Base-by-base conservation (phyloP, 1,140 invertebrate species). In the Rhynchophorus ferrugineus region DNA sequence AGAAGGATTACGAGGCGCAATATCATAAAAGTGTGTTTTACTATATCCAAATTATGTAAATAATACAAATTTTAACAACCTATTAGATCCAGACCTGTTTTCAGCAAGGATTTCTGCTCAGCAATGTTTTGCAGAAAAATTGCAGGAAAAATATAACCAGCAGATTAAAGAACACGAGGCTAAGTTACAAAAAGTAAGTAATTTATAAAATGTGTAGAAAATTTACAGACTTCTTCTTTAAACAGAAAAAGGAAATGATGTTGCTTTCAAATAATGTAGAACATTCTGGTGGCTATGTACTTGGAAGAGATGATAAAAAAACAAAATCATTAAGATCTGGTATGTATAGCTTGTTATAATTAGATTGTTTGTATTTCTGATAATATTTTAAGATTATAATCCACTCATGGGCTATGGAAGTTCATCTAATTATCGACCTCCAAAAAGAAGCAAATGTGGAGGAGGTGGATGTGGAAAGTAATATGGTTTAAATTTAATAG, bases 401-500 rank as follows among this genome's bases (percentile, higher is more conserved):
- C 73, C 73, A 20, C 58, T 76, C 42, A 74, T 71, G 71, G 73
- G 73, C n/a, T 58, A 62, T 45, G 60, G 59, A 44, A 61, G 60
- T 49, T 61, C 62, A 11, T 59, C 57, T 16, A 60, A 68, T 43
- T 76, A 76, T 56, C 61, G 70, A 35, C 69, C 74, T 33, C 69
- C 69, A 6, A 72, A 71, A 58, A 67, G 69, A 20, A 69, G 63
- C 39, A 70, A 71, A 14, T 75, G 73, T 53, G 61, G 67, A 22
- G 69, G 71, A 54, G 69, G 71, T 36, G 67, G 71, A 22, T 75
- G 74, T 50, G 73, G 72, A 44, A 69, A 67, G 70, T 61, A 62
- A 59, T 44, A 34, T 11, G 33, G n/a, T n/a, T n/a, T n/a, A n/a
- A n/a, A n/a, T n/a, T n/a, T n/a, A n/a, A n/a, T n/a, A n/a, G n/a